phyloP scores from a whole-genome alignment of 2,113 vertebrate species.

The Lagopus muta region DNA sequence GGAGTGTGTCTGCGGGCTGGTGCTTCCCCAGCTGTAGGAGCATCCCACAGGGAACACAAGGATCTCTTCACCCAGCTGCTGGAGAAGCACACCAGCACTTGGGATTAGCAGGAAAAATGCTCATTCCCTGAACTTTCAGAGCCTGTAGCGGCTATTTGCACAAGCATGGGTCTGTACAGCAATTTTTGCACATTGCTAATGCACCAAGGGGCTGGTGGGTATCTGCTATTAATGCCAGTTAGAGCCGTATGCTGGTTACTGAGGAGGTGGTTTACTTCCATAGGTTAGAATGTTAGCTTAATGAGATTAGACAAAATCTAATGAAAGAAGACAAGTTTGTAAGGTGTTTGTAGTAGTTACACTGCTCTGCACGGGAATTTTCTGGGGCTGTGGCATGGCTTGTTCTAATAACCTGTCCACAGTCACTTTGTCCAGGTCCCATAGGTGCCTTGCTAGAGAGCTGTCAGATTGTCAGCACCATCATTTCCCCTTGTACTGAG shows the following conservation, averaged over 20 bases:
- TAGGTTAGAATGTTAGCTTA: slow-evolving; percentile 48
- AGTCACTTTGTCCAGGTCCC: background rate
- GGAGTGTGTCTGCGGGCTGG: background rate
- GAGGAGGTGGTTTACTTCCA: slow-evolving; percentile 12
- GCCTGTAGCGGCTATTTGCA: background rate
- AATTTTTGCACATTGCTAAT: background rate
- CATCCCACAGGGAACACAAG: background rate
- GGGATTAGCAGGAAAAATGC: background rate
- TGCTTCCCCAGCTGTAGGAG: background rate
- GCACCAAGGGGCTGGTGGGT: background rate
- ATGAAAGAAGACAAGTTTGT: background rate
- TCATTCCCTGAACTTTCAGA: background rate
- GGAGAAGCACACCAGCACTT: background rate
- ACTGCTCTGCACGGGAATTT: background rate
- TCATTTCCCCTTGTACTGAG: background rate
- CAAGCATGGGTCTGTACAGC: rapidly evolving
- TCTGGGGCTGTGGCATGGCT: background rate
- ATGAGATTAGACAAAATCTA: slow-evolving; percentile 28
- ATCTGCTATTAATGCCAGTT: slow-evolving; percentile 34
- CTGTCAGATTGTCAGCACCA: slow-evolving; percentile 41
- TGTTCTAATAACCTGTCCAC: background rate
- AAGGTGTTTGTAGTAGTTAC: background rate
- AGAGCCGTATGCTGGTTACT: slow-evolving; percentile 28
- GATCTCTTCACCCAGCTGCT: background rate
- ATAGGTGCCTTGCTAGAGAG: background rate